Conservation (phyloP, 2,888 invertebrate species). For the Encarsia formosa region DNA sequence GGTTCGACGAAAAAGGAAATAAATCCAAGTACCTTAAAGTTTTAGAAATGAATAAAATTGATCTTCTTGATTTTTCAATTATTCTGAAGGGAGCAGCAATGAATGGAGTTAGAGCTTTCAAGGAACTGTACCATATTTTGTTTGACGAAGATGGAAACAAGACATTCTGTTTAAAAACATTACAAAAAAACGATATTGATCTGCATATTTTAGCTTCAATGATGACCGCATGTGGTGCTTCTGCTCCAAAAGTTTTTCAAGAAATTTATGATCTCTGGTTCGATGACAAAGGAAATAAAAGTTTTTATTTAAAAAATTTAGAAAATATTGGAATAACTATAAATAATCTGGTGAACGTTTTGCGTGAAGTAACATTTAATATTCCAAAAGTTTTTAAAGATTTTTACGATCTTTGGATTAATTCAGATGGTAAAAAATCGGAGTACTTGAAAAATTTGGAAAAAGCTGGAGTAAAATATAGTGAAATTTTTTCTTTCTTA, state of each 20-base stretch:
- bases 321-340: neutral
- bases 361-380: neutral
- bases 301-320: neutral
- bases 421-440: slow-evolving; percentile 17
- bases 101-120: neutral
- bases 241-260: neutral
- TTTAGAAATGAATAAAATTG: neutral
- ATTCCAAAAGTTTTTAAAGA: neutral
- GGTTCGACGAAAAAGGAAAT: neutral
- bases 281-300: neutral
- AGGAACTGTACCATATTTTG: neutral
- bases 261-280: neutral
- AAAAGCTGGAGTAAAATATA: slow-evolving; percentile 30
- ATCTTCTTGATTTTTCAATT: neutral
- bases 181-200: neutral
- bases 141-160: neutral
- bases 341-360: neutral
- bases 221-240: neutral
- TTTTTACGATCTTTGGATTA: too few relatives aligned
- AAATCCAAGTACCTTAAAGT: neutral
- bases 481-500: slow-evolving; percentile 34
- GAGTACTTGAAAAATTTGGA: slow-evolving; percentile 14
- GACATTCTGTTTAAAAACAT: neutral
- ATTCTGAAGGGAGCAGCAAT: neutral
- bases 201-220: neutral